Evolutionary conservation across 1,140 invertebrate genomes (phyloP), one percentile per base, ranked within the genome.

Genomic region (Caenorhabditis tropicalis): DNA sequence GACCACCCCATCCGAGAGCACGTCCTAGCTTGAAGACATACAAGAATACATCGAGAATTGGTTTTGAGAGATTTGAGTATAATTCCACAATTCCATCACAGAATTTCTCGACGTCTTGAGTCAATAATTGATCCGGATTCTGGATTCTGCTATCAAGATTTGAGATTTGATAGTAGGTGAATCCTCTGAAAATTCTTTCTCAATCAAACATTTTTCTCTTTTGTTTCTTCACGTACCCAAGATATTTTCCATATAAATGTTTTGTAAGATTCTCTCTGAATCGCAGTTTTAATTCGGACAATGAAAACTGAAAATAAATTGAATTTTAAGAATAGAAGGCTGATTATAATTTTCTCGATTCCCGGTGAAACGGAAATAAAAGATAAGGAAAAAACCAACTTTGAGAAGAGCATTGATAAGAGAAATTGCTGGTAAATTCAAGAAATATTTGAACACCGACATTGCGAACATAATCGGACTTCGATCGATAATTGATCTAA

Each of bases 61-160:
- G 97, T 92, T 99, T 99, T 87, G 95, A 95, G 19, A 98, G 94
- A 92, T 98, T 98, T 70, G 96, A 96, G 92, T 99, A 99, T 1
- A 99, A 92, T 90, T 98, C 96, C 7, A 96, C 95, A 82, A 97
- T 94, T 85, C 95, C 95, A 87, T 96, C 95, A 91, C 96, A 98
- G 92, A 99, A 98, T 91, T 96, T 97, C 90, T 99, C 97, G 5
- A 99, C 95, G 92, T 99, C 97, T 19, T 95, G 96, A 7, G 97
- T 98, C 49, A 99, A 92, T 27, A 99, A 92, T 91, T 99, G 97
- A 92, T 99, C 97, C n/a, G 96, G 95, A 93, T 99, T 99, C 5
- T 96, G 94, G 92, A 98, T 97, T 90, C 96, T 92, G 88, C 95
- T 96, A 91, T 98, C 96, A 88, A 98, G 92, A 92, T 98, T 98